Evolutionary conservation across 2,797 vertebrate species (phyloP), one percentile per base, ranked within the genome.

Genomic region (Morelia viridis): DNA sequence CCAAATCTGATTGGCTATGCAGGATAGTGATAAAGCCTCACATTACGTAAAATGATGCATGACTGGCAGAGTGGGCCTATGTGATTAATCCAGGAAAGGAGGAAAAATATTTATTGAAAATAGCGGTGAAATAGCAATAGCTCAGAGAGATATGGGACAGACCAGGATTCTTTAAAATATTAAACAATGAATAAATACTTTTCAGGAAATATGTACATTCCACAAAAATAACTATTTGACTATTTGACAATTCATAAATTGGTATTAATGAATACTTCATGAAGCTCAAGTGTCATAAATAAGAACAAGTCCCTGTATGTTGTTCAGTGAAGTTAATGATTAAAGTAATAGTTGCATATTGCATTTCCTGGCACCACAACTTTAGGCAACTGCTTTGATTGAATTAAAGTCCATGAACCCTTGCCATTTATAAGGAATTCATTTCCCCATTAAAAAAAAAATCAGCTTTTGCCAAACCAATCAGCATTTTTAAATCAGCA

Each of bases 241-340:
- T 80, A 80, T 80, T 80, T 80, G 76, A 80, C 76, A 80, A 80
- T 80, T 80, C 76, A 80, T 80, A 80, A 80, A 80, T 80, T 1
- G 4, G 41, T 80, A 46, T 80, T 46, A 80, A 80, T 80, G 76
- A 80, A 80, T 80, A 46, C 60, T 26, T 62, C 35, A 87, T 85
- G 19, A 19, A 85, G 80, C 4, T 19, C 60, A 4, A 46, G 60
- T 87, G 13, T 92, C 90, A 94, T 91, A 85, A 68, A 12, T 19
- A 60, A 46, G n/a, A 7, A 11, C 15, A 85, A 92, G 91, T 91
- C 85, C 85, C 5, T 88, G 41, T 7, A 28, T 35, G 12, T 50
- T 71, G 57, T 17, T 92, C 92, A 61, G 4, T 80, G 10, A 71
- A 94, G 88, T 89, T 88, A 91, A 89, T 76, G 92, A 87, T 84